These are phyloP conservation scores for Charina bottae DNA, from an alignment of 2,113 vertebrate genomes.

Conservation along the genomic window DNA sequence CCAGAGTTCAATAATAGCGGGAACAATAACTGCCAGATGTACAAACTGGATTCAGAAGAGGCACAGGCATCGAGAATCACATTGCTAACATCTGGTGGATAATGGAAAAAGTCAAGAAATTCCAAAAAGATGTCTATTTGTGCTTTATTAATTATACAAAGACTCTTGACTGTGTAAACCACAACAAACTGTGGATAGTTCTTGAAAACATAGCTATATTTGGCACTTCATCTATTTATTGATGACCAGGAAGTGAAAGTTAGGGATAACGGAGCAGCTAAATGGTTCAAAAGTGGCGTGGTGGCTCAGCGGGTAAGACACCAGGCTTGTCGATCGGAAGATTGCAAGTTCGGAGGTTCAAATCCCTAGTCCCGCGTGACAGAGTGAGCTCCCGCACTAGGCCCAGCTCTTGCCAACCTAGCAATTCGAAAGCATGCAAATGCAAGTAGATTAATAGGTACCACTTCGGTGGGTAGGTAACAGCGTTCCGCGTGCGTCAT, in stretches of 20 bases:
- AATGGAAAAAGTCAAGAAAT: neutral
- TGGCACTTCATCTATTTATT: neutral
- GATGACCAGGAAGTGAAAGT: neutral
- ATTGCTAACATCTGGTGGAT: neutral
- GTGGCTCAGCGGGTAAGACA: too few relatives aligned
- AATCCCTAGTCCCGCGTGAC: too few relatives aligned
- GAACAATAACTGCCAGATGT: neutral
- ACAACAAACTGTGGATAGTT: neutral
- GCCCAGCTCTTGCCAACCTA: too few relatives aligned
- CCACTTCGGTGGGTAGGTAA: too few relatives aligned
- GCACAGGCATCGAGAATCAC: neutral
- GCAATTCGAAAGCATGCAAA: too few relatives aligned
- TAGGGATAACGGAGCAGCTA: neutral
- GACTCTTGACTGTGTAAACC: neutral
- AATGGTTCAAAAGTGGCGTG: neutral
- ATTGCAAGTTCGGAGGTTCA: too few relatives aligned
- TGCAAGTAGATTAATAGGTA: too few relatives aligned
- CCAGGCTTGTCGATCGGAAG: too few relatives aligned
- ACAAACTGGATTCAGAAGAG: neutral
- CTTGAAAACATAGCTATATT: neutral
- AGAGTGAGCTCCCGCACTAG: too few relatives aligned
- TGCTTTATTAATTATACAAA: neutral
- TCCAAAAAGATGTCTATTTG: neutral
- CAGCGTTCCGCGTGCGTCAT: too few relatives aligned
- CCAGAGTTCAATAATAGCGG: neutral